Evolutionary conservation across 1,140 invertebrate species (phyloP).

Genomic region (Pararge aegeria): DNA sequence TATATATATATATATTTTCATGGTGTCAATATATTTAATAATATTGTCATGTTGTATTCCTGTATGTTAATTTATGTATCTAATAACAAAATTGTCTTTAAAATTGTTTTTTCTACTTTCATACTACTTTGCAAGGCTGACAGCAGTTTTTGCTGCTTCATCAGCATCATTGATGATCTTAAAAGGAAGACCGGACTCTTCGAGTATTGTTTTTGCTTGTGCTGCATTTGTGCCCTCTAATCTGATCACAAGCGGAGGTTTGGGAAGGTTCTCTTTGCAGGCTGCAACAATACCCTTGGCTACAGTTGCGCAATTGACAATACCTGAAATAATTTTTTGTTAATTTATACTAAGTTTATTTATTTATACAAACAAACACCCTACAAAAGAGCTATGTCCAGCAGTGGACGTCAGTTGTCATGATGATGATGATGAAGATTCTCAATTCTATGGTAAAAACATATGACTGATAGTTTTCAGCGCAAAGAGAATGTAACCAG

Average conservation of each 20-base stretch:
- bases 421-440: too few species aligned
- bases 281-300: slow-evolving; percentile 97
- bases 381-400: too few species aligned
- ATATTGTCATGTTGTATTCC: slow-evolving; percentile 1
- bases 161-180: slow-evolving; percentile 92
- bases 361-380: too few species aligned
- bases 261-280: slow-evolving; percentile 88
- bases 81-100: not conserved
- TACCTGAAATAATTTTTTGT: slow-evolving; percentile 75
- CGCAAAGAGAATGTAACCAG: too few species aligned
- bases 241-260: slow-evolving; percentile 94
- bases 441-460: too few species aligned
- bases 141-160: slow-evolving; percentile 94
- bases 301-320: slow-evolving; percentile 98
- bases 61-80: slow-evolving; percentile 5
- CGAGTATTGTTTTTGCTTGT: slow-evolving; percentile 86
- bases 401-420: too few species aligned
- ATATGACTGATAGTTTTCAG: too few species aligned
- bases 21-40: not conserved
- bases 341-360: not conserved
- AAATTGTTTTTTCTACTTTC: too few species aligned
- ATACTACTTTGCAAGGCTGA: slow-evolving; percentile 71
- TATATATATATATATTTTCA: too few species aligned
- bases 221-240: slow-evolving; percentile 91
- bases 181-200: slow-evolving; percentile 91